Evolutionary conservation across 2,888 invertebrate genomes (phyloP).

Genomic region (Hydrotaea cyrtoneurina): DNA sequence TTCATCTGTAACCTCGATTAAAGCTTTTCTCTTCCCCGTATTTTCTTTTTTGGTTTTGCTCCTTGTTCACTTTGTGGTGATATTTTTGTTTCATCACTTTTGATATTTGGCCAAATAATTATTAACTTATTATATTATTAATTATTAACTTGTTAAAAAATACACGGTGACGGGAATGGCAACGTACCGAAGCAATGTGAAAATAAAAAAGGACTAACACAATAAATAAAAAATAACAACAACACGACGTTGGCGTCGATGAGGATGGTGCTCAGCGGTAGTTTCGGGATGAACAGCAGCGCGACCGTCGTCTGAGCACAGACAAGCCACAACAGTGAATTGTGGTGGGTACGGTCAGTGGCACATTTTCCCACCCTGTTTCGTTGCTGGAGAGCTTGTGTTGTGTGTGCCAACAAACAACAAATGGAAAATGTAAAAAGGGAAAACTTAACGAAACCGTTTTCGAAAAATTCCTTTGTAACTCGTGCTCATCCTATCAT

Average conservation of each 20-base stretch:
- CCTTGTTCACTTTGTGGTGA: background rate
- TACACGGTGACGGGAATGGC: background rate
- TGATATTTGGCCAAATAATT: slow-evolving; percentile 32
- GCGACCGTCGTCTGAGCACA: slow-evolving; percentile 39
- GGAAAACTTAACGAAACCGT: slow-evolving; percentile 58
- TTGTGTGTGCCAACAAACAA: background rate
- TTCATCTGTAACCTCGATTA: background rate
- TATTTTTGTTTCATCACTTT: background rate
- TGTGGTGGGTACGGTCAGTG: slow-evolving; percentile 71
- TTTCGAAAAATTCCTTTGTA: slow-evolving; percentile 63
- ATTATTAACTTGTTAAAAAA: slow-evolving; percentile 21
- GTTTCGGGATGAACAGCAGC: slow-evolving; percentile 10
- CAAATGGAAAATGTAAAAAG: slow-evolving; percentile 41
- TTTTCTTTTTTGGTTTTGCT: background rate
- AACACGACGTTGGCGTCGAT: slow-evolving; percentile 15
- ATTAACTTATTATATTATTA: background rate
- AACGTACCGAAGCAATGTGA: slow-evolving; percentile 47
- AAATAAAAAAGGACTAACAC: slow-evolving; percentile 54
- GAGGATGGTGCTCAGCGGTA: background rate
- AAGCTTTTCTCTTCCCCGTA: slow-evolving; percentile 1
- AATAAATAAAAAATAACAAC: slow-evolving; percentile 27
- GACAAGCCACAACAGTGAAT: slow-evolving; percentile 68
- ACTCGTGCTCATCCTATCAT: slow-evolving; percentile 64
- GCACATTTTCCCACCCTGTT: slow-evolving; percentile 69
- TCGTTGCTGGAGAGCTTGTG: slow-evolving; percentile 18